Evolutionary conservation across 1,140 invertebrate species (phyloP).

Genomic region (Drosophila obscura): DNA sequence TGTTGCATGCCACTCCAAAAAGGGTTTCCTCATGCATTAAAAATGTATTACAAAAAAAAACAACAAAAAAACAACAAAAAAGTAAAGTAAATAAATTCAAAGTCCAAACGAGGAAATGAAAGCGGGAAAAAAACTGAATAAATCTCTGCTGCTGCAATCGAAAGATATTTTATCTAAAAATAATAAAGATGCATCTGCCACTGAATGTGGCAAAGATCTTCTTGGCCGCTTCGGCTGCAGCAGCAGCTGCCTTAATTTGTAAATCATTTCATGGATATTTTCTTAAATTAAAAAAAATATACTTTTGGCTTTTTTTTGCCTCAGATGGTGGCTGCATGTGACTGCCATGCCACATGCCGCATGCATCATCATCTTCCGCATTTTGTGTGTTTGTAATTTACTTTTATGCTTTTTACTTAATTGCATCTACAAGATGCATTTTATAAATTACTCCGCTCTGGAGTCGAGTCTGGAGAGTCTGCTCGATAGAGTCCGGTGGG

Average conservation of each 20-base stretch:
- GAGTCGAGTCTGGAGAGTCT: conserved; percentile 21
- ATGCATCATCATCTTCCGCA: conserved; percentile 62
- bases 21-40: conserved; percentile 59
- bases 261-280: conserved; percentile 67
- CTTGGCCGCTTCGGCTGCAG: conserved; percentile 32
- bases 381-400: conserved; percentile 72
- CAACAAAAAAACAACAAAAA: conserved; percentile 17
- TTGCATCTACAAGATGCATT: conserved; percentile 76
- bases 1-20: conserved; percentile 40
- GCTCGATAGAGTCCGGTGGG: too few relatives aligned
- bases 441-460: conserved; percentile 69
- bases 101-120: conserved; percentile 27
- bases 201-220: conserved; percentile 34
- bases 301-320: conserved; percentile 20
- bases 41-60: conserved; percentile 59
- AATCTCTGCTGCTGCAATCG: conserved; percentile 41
- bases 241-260: conserved; percentile 74
- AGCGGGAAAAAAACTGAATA: conserved; percentile 16
- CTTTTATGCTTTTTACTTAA: conserved; percentile 81
- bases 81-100: conserved; percentile 75
- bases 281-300: conserved; percentile 66
- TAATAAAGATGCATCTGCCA: conserved; percentile 68
- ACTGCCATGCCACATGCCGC: not conserved
- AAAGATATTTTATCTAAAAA: conserved; percentile 80
- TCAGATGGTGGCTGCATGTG: not conserved